Conservation (phyloP, 1,140 invertebrate species). For the Oppia nitens region DNA sequence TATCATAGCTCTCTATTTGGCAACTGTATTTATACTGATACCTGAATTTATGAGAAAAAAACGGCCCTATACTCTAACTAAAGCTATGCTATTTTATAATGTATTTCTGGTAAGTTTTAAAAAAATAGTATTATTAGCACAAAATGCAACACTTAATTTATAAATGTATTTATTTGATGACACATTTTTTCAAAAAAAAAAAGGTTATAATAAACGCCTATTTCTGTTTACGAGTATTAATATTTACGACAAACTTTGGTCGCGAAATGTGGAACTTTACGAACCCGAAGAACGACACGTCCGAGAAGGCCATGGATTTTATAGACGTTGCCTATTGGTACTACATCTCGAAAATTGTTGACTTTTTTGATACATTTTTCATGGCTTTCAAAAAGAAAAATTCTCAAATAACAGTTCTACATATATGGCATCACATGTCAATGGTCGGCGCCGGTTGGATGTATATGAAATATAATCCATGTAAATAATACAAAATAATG, state of each 20-base stretch:
- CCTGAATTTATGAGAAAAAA: conserved; percentile 67
- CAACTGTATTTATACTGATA: conserved; percentile 49
- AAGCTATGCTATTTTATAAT: conserved; percentile 22
- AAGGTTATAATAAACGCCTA: no score
- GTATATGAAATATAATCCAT: conserved; percentile 78
- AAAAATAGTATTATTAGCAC: no score
- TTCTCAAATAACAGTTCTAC: conserved; percentile 75
- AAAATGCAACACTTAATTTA: no score
- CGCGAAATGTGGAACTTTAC: conserved; percentile 6
- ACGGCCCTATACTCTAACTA: conserved; percentile 58
- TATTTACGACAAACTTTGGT: conserved; percentile 17
- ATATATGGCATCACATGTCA: conserved; percentile 83
- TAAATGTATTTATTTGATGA: no score
- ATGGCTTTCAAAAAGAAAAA: conserved; percentile 79
- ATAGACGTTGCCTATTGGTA: conserved; percentile 35
- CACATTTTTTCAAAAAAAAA: no score
- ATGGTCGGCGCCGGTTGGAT: conserved; percentile 91
- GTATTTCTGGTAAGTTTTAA: conserved; percentile 32
- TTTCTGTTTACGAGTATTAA: conserved; percentile 7
- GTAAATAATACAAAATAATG: neutral
- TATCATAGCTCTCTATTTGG: conserved; percentile 27
- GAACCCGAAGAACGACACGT: neutral
- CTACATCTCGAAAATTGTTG: conserved; percentile 88
- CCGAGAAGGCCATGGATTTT: conserved; percentile 1
- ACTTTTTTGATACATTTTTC: conserved; percentile 92